phyloP scores from a whole-genome alignment of 2,888 invertebrate genomes.

The Aromia moschata region DNA sequence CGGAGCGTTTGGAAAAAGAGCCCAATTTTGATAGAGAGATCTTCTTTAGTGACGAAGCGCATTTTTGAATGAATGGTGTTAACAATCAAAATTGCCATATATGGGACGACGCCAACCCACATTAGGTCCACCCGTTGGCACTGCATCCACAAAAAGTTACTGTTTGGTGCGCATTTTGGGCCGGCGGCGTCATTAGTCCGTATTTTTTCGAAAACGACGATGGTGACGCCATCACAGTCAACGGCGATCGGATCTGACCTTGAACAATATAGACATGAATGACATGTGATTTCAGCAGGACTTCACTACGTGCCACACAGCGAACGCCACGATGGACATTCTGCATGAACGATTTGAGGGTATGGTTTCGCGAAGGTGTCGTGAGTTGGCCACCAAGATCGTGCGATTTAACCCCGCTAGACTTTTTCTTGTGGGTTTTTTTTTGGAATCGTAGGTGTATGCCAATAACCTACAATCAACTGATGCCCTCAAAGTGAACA shows the following conservation, averaged over 20 bases:
- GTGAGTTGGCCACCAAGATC: too few relatives aligned
- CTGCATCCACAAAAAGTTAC: conserved; percentile 29
- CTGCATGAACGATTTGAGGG: conserved; percentile 9
- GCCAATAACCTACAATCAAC: too few relatives aligned
- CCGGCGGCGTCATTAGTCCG: conserved; percentile 24
- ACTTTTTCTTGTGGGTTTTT: too few relatives aligned
- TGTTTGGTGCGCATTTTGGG: conserved; percentile 31
- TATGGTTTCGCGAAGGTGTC: too few relatives aligned
- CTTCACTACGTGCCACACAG: conserved; percentile 21
- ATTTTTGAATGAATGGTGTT: conserved; percentile 13
- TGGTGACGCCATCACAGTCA: conserved; percentile 21
- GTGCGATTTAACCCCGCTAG: too few relatives aligned
- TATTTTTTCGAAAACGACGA: conserved; percentile 22
- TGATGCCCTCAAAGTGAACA: too few relatives aligned
- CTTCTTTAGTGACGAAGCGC: conserved; percentile 7
- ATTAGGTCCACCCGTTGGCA: conserved; percentile 12
- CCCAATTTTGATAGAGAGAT: background rate
- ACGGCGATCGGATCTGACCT: conserved; percentile 7
- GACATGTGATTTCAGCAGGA: conserved; percentile 23
- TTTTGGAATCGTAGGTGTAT: too few relatives aligned
- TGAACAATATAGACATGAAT: conserved; percentile 12
- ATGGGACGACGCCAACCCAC: conserved; percentile 9
- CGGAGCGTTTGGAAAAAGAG: background rate
- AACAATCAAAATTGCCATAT: background rate
- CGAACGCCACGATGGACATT: conserved; percentile 17